Evolutionary conservation across 2,797 vertebrate genomes (phyloP).

Genomic region (Sebastes hubbsi): DNA sequence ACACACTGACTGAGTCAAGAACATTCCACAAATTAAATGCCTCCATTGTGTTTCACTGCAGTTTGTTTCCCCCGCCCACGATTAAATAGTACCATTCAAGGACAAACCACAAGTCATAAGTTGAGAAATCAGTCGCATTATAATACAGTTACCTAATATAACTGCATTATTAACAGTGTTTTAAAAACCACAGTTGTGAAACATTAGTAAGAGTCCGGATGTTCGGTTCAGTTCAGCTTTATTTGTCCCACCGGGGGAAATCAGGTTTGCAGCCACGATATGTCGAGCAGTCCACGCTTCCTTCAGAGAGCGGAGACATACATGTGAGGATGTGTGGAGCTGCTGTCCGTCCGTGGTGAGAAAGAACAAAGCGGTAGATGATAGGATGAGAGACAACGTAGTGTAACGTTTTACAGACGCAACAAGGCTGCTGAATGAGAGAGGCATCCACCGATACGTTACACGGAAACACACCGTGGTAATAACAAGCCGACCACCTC

Average conservation of each 20-base stretch:
- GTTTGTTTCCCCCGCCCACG: not conserved
- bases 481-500: too few relatives aligned
- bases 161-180: not conserved
- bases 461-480: too few relatives aligned
- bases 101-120: not conserved
- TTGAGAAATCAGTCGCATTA: not conserved
- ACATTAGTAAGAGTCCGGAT: not conserved
- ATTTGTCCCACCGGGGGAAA: not conserved
- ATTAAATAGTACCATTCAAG: conserved; percentile 6
- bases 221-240: not conserved
- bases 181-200: not conserved
- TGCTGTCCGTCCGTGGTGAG: too few relatives aligned
- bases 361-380: too few relatives aligned
- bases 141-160: not conserved
- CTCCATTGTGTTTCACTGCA: conserved; percentile 9
- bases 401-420: too few relatives aligned
- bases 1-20: conserved; percentile 23
- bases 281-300: too few relatives aligned
- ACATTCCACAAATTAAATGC: conserved; percentile 21
- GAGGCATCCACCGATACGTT: too few relatives aligned
- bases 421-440: too few relatives aligned
- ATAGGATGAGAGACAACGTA: too few relatives aligned
- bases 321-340: too few relatives aligned
- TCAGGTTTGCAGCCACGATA: not conserved
- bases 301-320: too few relatives aligned